These are phyloP conservation scores for Arenicola marina DNA, from an alignment of 2,888 invertebrate species.

Conservation along the genomic window DNA sequence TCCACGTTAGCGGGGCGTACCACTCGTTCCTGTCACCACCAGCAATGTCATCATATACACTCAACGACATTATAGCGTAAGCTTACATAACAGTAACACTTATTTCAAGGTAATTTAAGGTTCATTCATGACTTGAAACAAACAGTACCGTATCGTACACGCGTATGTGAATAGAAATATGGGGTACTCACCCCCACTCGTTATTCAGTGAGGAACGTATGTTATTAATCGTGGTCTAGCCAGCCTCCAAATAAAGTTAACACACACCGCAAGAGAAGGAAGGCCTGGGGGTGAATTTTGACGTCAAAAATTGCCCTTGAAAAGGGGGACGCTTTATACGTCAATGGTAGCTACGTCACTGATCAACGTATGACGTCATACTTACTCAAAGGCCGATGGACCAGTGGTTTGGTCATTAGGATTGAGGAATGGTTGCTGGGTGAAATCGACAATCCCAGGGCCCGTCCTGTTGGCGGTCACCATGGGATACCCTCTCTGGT, in stretches of 20 bases:
- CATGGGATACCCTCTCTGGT: constrained; percentile 26
- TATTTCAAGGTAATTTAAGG: not conserved
- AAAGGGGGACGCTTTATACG: too few species aligned
- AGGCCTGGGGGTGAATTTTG: too few species aligned
- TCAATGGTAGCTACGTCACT: not conserved
- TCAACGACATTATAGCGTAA: not conserved
- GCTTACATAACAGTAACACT: not conserved
- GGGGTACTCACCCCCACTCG: too few species aligned
- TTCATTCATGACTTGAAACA: too few species aligned
- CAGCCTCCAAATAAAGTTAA: too few species aligned
- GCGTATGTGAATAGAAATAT: too few species aligned
- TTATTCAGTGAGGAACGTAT: too few species aligned
- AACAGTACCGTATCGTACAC: too few species aligned
- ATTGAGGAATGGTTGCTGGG: not conserved
- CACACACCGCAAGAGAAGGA: too few species aligned
- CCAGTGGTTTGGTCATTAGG: not conserved
- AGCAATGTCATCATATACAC: too few species aligned
- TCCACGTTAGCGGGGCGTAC: not conserved
- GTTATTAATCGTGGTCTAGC: too few species aligned
- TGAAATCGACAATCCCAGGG: not conserved
- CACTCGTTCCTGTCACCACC: not conserved
- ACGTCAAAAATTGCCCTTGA: too few species aligned
- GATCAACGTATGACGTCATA: not conserved
- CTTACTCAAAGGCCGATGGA: not conserved
- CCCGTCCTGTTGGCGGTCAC: not conserved